Conservation (phyloP, 1,140 invertebrate genomes). For the Zophobas morio region DNA sequence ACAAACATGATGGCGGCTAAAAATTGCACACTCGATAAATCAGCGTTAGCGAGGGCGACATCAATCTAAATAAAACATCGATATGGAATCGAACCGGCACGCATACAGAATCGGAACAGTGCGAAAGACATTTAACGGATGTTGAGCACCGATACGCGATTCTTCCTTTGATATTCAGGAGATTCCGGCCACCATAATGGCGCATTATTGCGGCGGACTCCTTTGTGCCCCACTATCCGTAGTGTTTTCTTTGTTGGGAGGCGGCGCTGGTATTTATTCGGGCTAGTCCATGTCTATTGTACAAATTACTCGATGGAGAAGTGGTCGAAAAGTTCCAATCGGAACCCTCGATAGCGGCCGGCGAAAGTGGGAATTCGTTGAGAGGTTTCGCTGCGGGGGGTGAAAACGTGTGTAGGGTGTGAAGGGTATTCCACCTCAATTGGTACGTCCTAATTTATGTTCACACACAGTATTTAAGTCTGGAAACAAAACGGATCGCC, state of each 20-base stretch:
- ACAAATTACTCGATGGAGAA: constrained; percentile 5
- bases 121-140: constrained; percentile 47
- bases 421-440: too few species aligned
- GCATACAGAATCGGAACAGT: constrained; percentile 32
- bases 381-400: too few species aligned
- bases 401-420: too few species aligned
- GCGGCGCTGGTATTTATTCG: constrained; percentile 14
- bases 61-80: constrained; percentile 52
- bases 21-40: constrained; percentile 45
- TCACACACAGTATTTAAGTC: too few species aligned
- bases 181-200: constrained; percentile 30
- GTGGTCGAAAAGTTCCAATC: not conserved
- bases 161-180: constrained; percentile 46
- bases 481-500: too few species aligned
- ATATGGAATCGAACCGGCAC: constrained; percentile 39
- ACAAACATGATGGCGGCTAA: constrained; percentile 16
- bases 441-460: too few species aligned
- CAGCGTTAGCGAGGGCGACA: constrained; percentile 44
- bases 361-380: too few species aligned
- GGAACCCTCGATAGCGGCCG: not conserved
- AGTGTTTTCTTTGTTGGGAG: constrained; percentile 24
- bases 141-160: constrained; percentile 45
- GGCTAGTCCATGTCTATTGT: not conserved
- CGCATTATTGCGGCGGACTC: constrained; percentile 28
- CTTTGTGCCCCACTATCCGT: constrained; percentile 7